phyloP scores from a whole-genome alignment of 2,888 invertebrate genomes.

The Hydrotaea cyrtoneurina region DNA sequence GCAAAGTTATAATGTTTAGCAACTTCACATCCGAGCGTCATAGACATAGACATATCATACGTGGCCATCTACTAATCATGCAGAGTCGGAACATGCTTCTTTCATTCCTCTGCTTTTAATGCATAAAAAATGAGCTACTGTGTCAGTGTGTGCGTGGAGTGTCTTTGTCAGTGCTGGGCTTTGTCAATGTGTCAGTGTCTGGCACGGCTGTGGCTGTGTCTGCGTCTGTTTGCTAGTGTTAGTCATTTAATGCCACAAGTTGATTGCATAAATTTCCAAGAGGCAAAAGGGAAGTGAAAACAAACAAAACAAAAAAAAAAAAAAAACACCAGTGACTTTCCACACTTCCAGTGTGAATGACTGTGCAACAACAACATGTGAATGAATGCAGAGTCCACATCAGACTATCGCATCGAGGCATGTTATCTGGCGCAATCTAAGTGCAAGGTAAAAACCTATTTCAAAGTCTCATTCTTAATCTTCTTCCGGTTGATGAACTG shows the following conservation, averaged over 20 bases:
- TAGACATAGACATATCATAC: background rate
- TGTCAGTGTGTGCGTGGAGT: background rate
- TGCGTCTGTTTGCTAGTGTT: slow-evolving; percentile 8
- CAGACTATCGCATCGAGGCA: background rate
- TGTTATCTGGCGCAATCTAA: too few species aligned
- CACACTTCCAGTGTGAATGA: slow-evolving; percentile 13
- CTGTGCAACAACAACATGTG: background rate
- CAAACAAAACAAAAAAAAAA: slow-evolving; percentile 2
- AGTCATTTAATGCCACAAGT: slow-evolving; percentile 46
- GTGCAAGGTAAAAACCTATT: too few species aligned
- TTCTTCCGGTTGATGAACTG: too few species aligned
- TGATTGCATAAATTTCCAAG: slow-evolving; percentile 35
- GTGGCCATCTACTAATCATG: slow-evolving; percentile 17
- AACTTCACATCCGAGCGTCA: background rate
- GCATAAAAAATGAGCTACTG: slow-evolving; percentile 19
- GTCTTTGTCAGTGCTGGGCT: background rate
- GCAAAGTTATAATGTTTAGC: background rate
- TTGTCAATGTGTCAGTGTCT: too few species aligned
- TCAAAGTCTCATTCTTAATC: too few species aligned
- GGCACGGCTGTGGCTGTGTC: background rate
- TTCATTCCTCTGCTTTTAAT: slow-evolving; percentile 31
- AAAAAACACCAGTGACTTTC: slow-evolving; percentile 5
- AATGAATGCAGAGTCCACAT: background rate
- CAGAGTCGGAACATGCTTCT: slow-evolving; percentile 21
- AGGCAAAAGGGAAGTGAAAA: background rate